These are phyloP conservation scores for Lerema accius DNA, from an alignment of 1,140 invertebrate species.

Conservation along the genomic window DNA sequence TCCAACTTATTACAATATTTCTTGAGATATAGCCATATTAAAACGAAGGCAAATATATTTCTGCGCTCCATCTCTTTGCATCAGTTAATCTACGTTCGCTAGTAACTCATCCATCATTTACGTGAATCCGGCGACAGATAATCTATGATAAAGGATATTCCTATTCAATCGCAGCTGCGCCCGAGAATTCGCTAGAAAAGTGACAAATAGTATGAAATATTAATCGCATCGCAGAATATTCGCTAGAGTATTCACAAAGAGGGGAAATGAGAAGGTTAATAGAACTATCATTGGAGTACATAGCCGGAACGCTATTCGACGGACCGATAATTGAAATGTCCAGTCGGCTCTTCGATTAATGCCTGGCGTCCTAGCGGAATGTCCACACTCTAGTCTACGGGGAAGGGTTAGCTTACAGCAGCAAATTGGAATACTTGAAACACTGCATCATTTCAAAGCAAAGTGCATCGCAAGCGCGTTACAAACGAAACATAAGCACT, in stretches of 20 bases:
- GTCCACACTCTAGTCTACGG: not conserved
- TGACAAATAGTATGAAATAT: conserved; percentile 23
- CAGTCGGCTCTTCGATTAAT: conserved; percentile 11
- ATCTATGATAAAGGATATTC: conserved; percentile 3
- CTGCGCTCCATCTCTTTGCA: not conserved
- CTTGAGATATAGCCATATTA: too few species aligned
- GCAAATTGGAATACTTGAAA: not conserved
- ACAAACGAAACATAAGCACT: too few species aligned
- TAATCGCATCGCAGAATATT: conserved; percentile 10
- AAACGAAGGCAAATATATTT: not conserved
- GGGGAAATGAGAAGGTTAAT: not conserved
- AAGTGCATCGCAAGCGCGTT: not conserved
- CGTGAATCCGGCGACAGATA: not conserved
- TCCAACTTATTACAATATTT: too few species aligned
- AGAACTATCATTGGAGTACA: conserved; percentile 2
- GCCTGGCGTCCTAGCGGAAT: conserved; percentile 2
- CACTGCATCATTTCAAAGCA: not conserved
- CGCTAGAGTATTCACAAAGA: conserved; percentile 23
- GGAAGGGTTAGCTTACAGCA: not conserved
- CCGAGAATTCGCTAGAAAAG: conserved; percentile 19
- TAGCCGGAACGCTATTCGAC: conserved; percentile 16
- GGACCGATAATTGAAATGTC: conserved; percentile 32
- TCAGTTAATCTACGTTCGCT: not conserved
- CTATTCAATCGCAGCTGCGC: conserved; percentile 9
- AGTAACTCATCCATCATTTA: conserved; percentile 15